Evolutionary conservation across 2,888 invertebrate genomes (phyloP).

Genomic region (Caenorhabditis plicata): DNA sequence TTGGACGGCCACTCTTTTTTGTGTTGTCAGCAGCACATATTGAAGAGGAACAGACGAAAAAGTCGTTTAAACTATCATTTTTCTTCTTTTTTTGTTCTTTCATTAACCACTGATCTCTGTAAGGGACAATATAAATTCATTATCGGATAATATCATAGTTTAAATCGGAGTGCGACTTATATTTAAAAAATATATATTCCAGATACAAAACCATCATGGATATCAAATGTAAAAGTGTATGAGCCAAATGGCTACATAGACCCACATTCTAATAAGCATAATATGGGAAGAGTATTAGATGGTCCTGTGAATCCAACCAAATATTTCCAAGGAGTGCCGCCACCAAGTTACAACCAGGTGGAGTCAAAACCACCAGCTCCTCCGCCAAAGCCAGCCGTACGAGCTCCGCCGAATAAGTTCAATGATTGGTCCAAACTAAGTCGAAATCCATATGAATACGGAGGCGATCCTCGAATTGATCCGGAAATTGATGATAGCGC

Average conservation of each 20-base stretch:
- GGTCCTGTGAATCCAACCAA: conserved; percentile 37
- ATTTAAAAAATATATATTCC: no score
- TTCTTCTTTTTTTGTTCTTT: no score
- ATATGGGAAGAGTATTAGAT: conserved; percentile 39
- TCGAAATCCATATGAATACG: no score
- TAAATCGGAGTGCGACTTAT: no score
- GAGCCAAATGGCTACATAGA: conserved; percentile 34
- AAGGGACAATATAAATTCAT: no score
- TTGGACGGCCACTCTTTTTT: no score
- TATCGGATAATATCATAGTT: no score
- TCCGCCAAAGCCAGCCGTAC: not conserved
- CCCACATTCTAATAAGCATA: conserved; percentile 22
- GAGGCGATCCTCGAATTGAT: conserved; percentile 5
- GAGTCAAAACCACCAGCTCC: conserved; percentile 11
- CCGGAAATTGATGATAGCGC: conserved; percentile 26
- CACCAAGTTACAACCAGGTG: conserved; percentile 13
- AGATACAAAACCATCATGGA: conserved; percentile 20
- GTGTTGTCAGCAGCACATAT: no score
- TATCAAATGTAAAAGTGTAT: conserved; percentile 30
- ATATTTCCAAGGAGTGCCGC: conserved; percentile 42
- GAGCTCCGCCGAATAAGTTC: not conserved
- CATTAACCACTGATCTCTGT: no score
- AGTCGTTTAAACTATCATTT: no score
- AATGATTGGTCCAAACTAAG: no score
- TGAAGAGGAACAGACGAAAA: no score